Base-by-base conservation (phyloP, 1,140 invertebrate species). In the Aphidius ervi region DNA sequence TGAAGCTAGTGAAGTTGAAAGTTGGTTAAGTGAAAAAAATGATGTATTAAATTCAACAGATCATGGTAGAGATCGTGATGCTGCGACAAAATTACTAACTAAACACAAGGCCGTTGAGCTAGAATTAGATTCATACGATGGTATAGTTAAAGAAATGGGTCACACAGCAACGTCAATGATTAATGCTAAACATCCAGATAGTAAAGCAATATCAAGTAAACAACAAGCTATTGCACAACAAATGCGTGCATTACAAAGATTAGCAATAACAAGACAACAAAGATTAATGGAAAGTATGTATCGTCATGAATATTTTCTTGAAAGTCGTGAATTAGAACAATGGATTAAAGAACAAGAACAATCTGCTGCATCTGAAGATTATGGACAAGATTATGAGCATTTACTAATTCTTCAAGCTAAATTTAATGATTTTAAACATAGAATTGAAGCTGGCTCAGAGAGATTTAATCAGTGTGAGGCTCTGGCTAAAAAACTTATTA, bases 341-440 rank as follows among this genome's bases (percentile, higher is more conserved):
- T 99, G 95, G 95, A 97, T 99, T 42, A 87, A 88, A 63, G 94
- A 98, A 72, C 94, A 98, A 74, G 87, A 94, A 76, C 88, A 91
- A 65, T 87, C 88, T 1, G 95, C 95, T 6, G 88, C 88, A 4
- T 94, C 90, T 43, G 95, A 99, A 73, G 97, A 99, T 75, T 98
- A 95, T 77, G 96, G 96, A 6, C 92, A 94, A 74, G 96, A 99
- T 81, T 98, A 95, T 74, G 97, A 99, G 75, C 96, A 99, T 81
- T 77, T 98, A 39, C 78, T 95, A 78, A 82, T 93, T 42, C 74
- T 98, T 20, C 88, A 93, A 71, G 89, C 89, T 37, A 98, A 97
- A 81, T 99, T 98, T 79, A 94, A 97, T 67, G 95, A 98, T 73
- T 89, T 98, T 56, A 95, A 95, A 67, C 91, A 95, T 68, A 84